A percentile compares a stretch with the other conserved stretches of the same genome.
Evolutionary conservation across 30 jellyfish, hydroid and myxozoan species (phyloP).

Genomic region (Cassiopea xamachana): DNA sequence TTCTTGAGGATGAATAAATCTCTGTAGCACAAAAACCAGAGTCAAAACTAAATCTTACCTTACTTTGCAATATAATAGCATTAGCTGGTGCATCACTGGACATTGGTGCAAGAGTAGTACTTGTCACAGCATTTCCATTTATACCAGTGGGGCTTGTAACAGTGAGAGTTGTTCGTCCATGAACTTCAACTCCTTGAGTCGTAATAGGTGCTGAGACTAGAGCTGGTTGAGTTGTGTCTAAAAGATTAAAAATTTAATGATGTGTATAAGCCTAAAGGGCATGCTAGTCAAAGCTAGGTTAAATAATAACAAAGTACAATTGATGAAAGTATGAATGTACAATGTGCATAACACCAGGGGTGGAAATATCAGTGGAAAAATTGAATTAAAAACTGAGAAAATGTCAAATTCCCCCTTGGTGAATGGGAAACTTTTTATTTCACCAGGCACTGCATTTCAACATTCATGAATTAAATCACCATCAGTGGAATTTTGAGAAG

Average conservation of each 20-base stretch:
- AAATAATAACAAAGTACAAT: too few relatives aligned
- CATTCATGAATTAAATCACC: too few relatives aligned
- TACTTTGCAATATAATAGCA: conserved; percentile 63
- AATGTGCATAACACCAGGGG: too few relatives aligned
- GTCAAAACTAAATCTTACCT: not conserved
- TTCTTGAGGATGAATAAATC: too few relatives aligned
- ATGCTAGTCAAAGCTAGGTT: not conserved
- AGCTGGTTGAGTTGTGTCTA: conserved; percentile 97
- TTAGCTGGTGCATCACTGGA: conserved; percentile 52
- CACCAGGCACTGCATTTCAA: too few relatives aligned
- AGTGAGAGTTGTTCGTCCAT: conserved; percentile 51
- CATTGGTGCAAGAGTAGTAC: conserved; percentile 62
- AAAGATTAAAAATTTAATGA: not conserved
- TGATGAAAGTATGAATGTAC: too few relatives aligned
- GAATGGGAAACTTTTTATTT: too few relatives aligned
- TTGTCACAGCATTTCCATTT: conserved; percentile 63
- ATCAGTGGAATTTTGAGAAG: too few relatives aligned
- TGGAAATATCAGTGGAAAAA: too few relatives aligned
- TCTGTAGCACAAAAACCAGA: too few relatives aligned
- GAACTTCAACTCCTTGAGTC: conserved; percentile 40
- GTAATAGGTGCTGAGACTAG: conserved; percentile 84
- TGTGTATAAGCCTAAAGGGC: not conserved
- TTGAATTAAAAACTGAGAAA: too few relatives aligned
- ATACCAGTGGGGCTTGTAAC: conserved; percentile 65
- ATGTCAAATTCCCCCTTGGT: too few relatives aligned